These are phyloP conservation scores for Rhagoletis pomonella DNA, from an alignment of 1,140 invertebrate genomes.

Conservation along the genomic window DNA sequence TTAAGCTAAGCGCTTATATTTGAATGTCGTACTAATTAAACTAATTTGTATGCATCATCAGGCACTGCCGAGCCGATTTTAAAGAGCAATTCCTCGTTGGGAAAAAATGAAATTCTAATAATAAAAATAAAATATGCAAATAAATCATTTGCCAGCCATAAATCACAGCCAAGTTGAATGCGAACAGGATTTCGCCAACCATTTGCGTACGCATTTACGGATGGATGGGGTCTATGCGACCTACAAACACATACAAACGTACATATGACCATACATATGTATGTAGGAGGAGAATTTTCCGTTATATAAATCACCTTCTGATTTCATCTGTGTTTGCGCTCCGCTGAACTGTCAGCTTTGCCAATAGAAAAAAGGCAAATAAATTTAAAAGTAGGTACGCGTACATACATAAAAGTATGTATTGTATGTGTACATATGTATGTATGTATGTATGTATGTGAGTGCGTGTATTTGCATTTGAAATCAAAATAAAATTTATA, in stretches of 20 bases:
- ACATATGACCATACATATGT: too few relatives aligned
- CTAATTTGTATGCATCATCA: conserved; percentile 6
- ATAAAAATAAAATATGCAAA: conserved; percentile 13
- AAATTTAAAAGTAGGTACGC: background rate
- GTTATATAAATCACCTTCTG: too few relatives aligned
- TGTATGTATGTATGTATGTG: too few relatives aligned
- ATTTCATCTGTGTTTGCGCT: background rate
- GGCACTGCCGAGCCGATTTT: background rate
- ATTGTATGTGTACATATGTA: background rate
- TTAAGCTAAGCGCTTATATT: background rate
- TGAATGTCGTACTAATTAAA: background rate
- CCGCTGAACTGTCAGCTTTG: background rate
- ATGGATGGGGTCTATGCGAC: background rate
- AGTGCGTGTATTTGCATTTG: background rate
- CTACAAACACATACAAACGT: background rate
- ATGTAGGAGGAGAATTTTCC: too few relatives aligned
- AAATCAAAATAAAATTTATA: conserved; percentile 49
- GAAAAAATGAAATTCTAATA: background rate
- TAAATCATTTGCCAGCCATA: conserved; percentile 41
- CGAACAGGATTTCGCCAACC: too few relatives aligned
- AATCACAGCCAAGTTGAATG: too few relatives aligned
- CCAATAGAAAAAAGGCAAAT: background rate
- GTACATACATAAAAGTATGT: background rate
- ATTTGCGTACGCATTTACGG: too few relatives aligned
- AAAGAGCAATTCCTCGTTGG: background rate